phyloP scores from a whole-genome alignment of 2,888 invertebrate genomes.

The Tubulanus polymorphus region DNA sequence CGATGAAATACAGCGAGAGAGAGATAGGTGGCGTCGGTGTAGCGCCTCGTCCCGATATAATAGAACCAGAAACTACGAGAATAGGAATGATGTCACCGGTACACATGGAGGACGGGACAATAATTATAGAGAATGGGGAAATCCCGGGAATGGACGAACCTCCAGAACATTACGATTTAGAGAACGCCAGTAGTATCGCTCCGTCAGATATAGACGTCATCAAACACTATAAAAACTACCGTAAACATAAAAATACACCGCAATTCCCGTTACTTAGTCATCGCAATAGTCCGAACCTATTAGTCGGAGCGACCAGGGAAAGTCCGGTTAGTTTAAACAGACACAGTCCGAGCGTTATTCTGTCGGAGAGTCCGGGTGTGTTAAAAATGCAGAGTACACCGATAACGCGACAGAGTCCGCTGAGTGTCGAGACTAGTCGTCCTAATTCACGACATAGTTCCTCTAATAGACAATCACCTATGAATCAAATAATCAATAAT shows the following conservation, averaged over 20 bases:
- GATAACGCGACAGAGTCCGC: constrained; percentile 78
- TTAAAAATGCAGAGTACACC: constrained; percentile 82
- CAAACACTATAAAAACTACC: constrained; percentile 89
- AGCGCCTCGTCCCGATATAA: constrained; percentile 87
- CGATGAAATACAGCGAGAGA: constrained; percentile 77
- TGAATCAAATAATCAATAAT: constrained; percentile 42
- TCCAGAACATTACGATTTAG: constrained; percentile 72
- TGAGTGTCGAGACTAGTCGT: constrained; percentile 5
- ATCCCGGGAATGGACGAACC: constrained; percentile 38
- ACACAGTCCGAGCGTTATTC: constrained; percentile 27
- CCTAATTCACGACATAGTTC: background rate
- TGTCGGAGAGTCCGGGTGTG: constrained; percentile 29
- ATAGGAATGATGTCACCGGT: constrained; percentile 23
- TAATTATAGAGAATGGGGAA: constrained; percentile 42
- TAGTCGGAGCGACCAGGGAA: background rate
- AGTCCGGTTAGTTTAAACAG: constrained; percentile 29
- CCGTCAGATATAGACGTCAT: constrained; percentile 96
- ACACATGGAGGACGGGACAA: constrained; percentile 39
- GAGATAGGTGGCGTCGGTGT: constrained; percentile 60
- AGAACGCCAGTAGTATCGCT: constrained; percentile 95
- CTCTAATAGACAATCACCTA: background rate
- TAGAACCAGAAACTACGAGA: constrained; percentile 71
- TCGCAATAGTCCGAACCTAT: background rate
- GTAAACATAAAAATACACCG: constrained; percentile 65
- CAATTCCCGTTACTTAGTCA: background rate